These are phyloP conservation scores for Caradrina clavipalpis DNA, from an alignment of 2,888 invertebrate species.

Conservation along the genomic window DNA sequence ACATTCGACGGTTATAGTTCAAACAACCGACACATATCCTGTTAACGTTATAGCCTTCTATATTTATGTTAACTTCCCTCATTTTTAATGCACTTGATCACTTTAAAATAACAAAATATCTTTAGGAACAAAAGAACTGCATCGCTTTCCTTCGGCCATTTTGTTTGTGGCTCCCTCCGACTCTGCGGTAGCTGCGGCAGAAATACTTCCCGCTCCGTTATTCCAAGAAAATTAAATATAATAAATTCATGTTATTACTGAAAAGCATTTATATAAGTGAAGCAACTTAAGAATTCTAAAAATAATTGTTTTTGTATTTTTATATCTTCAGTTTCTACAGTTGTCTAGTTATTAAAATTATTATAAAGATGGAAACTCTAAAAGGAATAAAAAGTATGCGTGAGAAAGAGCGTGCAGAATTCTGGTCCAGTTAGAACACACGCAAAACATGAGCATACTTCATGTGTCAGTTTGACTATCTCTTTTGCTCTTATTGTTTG, in stretches of 20 bases:
- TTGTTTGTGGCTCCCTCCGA: slow-evolving; percentile 63
- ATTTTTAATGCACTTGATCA: slow-evolving; percentile 68
- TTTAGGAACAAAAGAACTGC: slow-evolving; percentile 80
- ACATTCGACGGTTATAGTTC: slow-evolving; percentile 86
- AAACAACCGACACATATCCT: slow-evolving; percentile 88
- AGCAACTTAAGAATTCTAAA: too few species aligned
- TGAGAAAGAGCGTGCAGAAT: neutral
- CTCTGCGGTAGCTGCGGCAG: slow-evolving; percentile 3
- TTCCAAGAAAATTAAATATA: fast-evolving
- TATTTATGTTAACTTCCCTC: slow-evolving; percentile 88
- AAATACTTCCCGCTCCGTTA: slow-evolving; percentile 33
- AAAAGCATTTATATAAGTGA: too few species aligned
- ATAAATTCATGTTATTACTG: neutral
- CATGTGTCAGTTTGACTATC: neutral
- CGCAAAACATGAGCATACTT: neutral
- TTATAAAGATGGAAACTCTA: neutral
- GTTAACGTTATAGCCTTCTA: slow-evolving; percentile 88
- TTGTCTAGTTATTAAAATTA: neutral
- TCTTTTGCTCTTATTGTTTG: neutral
- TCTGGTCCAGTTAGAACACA: neutral
- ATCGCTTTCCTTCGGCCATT: slow-evolving; percentile 87
- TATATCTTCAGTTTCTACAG: neutral
- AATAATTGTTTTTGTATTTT: fast-evolving
- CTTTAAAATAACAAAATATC: slow-evolving; percentile 65
- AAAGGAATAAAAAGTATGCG: neutral